Evolutionary conservation across 1,140 invertebrate genomes (phyloP).

Genomic region (Euura lappo): DNA sequence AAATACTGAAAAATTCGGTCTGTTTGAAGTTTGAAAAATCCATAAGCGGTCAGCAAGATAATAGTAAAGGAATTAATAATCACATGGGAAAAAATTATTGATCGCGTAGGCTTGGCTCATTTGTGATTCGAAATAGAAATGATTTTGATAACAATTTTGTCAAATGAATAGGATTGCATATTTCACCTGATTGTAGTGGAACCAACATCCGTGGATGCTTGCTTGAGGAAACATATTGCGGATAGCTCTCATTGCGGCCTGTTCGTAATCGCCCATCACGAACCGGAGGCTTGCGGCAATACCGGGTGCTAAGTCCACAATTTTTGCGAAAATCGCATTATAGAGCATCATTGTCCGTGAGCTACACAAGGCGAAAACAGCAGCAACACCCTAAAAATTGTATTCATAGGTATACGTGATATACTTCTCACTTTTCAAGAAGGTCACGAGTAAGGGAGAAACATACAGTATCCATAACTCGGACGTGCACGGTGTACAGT

Average conservation of each 20-base stretch:
- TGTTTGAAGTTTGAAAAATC: no score
- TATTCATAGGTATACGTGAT: not conserved
- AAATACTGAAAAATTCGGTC: no score
- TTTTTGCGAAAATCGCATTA: not conserved
- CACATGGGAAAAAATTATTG: no score
- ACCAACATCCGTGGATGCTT: not conserved
- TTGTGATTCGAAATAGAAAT: no score
- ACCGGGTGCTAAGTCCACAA: not conserved
- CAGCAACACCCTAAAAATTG: not conserved
- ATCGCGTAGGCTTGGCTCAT: no score
- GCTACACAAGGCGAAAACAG: not conserved
- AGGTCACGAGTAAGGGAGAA: not conserved
- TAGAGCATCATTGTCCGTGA: not conserved
- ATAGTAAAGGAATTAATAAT: no score
- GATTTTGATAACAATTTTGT: no score
- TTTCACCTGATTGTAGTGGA: not conserved
- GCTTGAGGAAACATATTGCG: not conserved
- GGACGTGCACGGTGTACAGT: not conserved
- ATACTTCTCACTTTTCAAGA: not conserved
- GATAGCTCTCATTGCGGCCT: not conserved
- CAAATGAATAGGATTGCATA: not conserved
- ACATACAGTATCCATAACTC: not conserved
- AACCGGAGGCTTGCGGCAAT: not conserved
- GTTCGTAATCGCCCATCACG: not conserved
- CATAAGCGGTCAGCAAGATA: no score